phyloP scores from a whole-genome alignment of 1,140 invertebrate species.

The Cardiocondyla obscurior region DNA sequence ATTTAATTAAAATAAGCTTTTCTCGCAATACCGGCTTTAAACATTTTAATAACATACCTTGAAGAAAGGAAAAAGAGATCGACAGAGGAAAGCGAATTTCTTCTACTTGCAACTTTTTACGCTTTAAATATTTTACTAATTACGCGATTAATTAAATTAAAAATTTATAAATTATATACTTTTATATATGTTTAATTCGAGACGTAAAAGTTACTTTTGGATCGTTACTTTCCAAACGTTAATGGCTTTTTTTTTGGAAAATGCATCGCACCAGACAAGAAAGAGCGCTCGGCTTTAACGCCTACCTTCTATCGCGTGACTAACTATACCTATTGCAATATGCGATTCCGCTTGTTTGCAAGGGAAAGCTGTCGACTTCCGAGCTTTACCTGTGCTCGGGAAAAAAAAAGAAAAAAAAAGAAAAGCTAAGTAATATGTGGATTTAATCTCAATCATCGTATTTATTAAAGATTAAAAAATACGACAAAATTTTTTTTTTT shows the following conservation, averaged over 20 bases:
- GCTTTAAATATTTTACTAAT: neutral
- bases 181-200: neutral
- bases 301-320: slow-evolving; percentile 58
- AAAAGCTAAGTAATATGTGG: neutral
- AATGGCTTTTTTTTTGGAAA: neutral
- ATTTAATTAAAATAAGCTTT: neutral
- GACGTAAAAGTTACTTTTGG: neutral
- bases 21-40: neutral
- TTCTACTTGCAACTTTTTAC: neutral
- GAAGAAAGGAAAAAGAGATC: neutral
- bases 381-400: slow-evolving; percentile 23
- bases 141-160: neutral
- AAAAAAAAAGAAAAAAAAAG: too few species aligned
- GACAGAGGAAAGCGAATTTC: neutral
- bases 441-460: neutral
- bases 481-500: neutral
- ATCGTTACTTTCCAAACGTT: neutral
- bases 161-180: neutral
- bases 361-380: slow-evolving; percentile 55
- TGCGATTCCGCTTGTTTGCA: slow-evolving; percentile 48
- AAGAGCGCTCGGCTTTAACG: slow-evolving; percentile 49
- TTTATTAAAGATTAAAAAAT: neutral
- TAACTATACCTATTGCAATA: slow-evolving; percentile 6
- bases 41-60: neutral
- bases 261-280: slow-evolving; percentile 9